Evolutionary conservation across 2,797 vertebrate species (phyloP).

Genomic region (Salmo trutta): DNA sequence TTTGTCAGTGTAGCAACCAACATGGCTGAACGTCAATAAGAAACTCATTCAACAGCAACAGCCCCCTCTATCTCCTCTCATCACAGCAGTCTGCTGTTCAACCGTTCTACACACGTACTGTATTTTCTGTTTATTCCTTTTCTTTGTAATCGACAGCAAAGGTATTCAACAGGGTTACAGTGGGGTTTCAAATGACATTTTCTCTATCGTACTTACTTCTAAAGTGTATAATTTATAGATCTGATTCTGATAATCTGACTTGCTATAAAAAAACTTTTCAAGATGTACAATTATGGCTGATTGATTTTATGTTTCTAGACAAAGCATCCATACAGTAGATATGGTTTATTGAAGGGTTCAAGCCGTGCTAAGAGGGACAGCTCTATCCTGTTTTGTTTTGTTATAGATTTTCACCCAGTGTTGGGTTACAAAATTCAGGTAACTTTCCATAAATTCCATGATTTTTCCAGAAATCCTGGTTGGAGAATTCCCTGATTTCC

Average conservation of each 20-base stretch:
- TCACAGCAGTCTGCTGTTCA: conserved; percentile 1
- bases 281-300: conserved; percentile 48
- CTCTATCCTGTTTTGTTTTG: conserved; percentile 29
- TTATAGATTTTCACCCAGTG: neutral
- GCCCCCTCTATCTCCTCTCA: conserved; percentile 1
- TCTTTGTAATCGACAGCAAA: neutral
- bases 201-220: too few species aligned
- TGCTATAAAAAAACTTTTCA: neutral
- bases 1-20: conserved; percentile 19
- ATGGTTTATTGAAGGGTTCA: conserved; percentile 71
- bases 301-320: conserved; percentile 10
- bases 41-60: conserved; percentile 21
- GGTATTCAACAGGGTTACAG: neutral
- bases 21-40: conserved; percentile 6
- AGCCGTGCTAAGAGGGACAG: conserved; percentile 71
- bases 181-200: neutral
- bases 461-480: neutral
- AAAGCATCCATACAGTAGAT: conserved; percentile 43
- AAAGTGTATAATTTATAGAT: neutral
- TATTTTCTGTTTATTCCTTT: neutral
- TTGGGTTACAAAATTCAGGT: neutral
- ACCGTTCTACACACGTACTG: neutral
- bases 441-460: neutral
- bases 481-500: too few species aligned
- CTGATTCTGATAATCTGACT: neutral